phyloP scores from a whole-genome alignment of 2,888 invertebrate genomes.

The Rotaria macrura region DNA sequence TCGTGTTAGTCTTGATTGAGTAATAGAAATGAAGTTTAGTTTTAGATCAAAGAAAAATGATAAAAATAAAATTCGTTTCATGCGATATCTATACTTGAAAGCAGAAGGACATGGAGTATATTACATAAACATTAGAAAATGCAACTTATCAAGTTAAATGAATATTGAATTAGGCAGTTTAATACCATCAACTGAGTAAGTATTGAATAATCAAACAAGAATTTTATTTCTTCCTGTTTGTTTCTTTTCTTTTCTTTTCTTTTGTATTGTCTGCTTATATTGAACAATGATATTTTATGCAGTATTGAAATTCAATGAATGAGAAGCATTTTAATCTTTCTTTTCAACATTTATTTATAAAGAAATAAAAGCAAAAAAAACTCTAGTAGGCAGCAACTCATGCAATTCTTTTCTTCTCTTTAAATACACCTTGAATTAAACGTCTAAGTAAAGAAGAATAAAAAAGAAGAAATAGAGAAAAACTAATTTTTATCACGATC shows the following conservation, averaged over 20 bases:
- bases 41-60: too few relatives aligned
- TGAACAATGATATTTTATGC: background rate
- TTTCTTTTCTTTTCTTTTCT: background rate
- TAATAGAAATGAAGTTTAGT: too few relatives aligned
- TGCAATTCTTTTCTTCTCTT: background rate
- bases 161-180: background rate
- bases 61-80: too few relatives aligned
- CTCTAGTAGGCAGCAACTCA: background rate
- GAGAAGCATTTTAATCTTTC: background rate
- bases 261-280: too few relatives aligned
- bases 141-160: background rate
- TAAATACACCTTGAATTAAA: background rate
- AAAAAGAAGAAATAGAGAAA: background rate
- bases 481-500: background rate
- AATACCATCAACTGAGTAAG: background rate
- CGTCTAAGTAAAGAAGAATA: background rate
- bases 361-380: background rate
- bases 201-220: background rate
- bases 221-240: background rate
- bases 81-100: too few relatives aligned
- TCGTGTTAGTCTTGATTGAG: too few relatives aligned
- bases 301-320: background rate
- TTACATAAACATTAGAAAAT: too few relatives aligned
- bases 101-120: too few relatives aligned
- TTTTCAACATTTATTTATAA: background rate